Evolutionary conservation across 1,140 invertebrate genomes (phyloP), one percentile per base, ranked within the genome.

Genomic region (Diploscapter pachys): DNA sequence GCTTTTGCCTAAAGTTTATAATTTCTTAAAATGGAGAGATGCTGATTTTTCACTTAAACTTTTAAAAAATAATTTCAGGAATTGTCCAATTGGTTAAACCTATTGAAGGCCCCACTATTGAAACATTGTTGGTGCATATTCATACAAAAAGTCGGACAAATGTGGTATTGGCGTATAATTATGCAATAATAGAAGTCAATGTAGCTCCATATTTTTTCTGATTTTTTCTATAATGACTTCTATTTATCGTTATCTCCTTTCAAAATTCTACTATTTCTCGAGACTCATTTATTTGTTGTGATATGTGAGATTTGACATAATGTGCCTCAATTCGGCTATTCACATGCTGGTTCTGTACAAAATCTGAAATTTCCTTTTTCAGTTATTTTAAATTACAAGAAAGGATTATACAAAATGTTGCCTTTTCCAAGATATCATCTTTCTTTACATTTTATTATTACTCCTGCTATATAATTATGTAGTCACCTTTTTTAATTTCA

Each of bases 91-190:
- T 79, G 55, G 72, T 79, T 11, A 59, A 52, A 71, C 76, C 78
- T 5, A 74, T 79, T 48, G n/a, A 55, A 9, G 78, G 78, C 2
- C 78, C 78, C 11, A 65, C 61, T 9, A 62, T 70, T 5, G 76
- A 75, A 63, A 79, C 63, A 4, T 61, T 79, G 50, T 68, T 71
- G 63, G 67, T 79, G 6, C 57, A 79, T 51, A 79, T 79, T 54
- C 56, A 73, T 50, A 79, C 77, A 5, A 79, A 79, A 64, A 75
- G 71, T 11, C 53, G 78, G 50, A 70, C 77, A 13, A 65, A 64
- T 5, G 77, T 79, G 48, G 57, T 79, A 50, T 64, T 79, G n/a
- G 77, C 77, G 3, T 69, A 80, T 63, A 79, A 79, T 63, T 65
- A 76, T 6, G 78, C 78, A 49, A 51, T 75, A 9, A 79, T 79